Conservation (phyloP, 2,888 invertebrate genomes). For the Pseudococcus viburni region DNA sequence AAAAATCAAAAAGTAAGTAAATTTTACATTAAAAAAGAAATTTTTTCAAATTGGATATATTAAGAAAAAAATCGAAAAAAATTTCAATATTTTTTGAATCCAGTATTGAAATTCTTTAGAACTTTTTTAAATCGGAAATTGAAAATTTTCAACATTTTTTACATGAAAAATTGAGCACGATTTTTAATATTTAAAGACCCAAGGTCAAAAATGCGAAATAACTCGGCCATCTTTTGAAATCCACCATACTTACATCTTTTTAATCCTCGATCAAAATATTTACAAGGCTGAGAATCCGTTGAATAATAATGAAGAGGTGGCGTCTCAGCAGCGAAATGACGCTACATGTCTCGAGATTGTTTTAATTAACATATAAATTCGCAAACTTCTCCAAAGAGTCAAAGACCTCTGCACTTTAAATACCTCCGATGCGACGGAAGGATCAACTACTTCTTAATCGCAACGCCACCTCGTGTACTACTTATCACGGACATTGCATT, state of each 20-base stretch:
- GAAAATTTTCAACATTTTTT: no score
- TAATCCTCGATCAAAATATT: background rate
- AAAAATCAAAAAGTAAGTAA: no score
- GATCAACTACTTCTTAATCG: background rate
- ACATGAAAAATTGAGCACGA: no score
- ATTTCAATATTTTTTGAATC: no score
- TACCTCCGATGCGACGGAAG: background rate
- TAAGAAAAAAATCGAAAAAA: no score
- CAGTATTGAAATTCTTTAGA: no score
- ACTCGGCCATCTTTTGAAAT: background rate
- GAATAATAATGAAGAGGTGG: background rate
- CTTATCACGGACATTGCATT: conserved; percentile 26
- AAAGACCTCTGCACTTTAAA: conserved; percentile 8
- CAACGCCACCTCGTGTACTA: background rate
- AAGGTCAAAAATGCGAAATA: no score
- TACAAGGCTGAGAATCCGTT: background rate
- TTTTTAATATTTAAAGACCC: no score
- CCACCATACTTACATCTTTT: background rate
- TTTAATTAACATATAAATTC: conserved; percentile 12
- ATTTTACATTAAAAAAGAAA: no score
- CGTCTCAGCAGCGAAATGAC: background rate
- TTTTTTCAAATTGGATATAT: no score
- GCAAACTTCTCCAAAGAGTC: background rate
- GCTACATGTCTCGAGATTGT: background rate
- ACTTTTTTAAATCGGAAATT: no score